These are phyloP conservation scores for Lasioglossum zephyrum DNA, from an alignment of 2,888 invertebrate genomes.

Conservation along the genomic window DNA sequence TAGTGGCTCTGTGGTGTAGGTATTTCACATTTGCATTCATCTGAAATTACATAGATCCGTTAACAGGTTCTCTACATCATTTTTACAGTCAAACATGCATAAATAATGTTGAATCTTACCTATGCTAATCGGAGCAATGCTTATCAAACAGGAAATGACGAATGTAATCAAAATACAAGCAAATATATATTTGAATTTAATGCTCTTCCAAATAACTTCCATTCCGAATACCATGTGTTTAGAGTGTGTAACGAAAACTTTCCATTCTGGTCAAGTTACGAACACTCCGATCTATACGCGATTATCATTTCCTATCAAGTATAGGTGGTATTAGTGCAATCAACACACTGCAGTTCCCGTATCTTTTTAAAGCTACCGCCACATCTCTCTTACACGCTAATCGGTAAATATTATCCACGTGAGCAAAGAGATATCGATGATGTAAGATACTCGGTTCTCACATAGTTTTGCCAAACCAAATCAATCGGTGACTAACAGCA, in stretches of 20 bases:
- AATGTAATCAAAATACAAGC: constrained; percentile 84
- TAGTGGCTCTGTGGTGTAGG: constrained; percentile 52
- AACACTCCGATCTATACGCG: background rate
- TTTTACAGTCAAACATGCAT: background rate
- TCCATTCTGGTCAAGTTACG: background rate
- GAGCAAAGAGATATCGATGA: constrained; percentile 2
- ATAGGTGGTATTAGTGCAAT: constrained; percentile 5
- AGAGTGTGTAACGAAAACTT: constrained; percentile 12
- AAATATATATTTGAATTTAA: constrained; percentile 81
- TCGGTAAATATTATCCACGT: constrained; percentile 16
- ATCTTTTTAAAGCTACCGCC: constrained; percentile 20
- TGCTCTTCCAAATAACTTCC: constrained; percentile 75
- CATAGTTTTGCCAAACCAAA: constrained; percentile 28
- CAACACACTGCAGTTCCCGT: background rate
- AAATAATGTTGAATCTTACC: constrained; percentile 78
- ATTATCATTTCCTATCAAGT: background rate
- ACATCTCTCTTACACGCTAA: background rate
- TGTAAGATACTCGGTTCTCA: constrained; percentile 16
- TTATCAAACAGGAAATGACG: constrained; percentile 82
- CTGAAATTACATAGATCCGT: constrained; percentile 62
- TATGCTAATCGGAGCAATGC: constrained; percentile 82
- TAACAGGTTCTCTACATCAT: background rate
- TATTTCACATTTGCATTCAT: constrained; percentile 76
- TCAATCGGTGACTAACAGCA: constrained; percentile 18
- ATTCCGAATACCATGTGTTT: constrained; percentile 62